phyloP scores from a whole-genome alignment of 2,113 vertebrate genomes.

The Otus sunia region DNA sequence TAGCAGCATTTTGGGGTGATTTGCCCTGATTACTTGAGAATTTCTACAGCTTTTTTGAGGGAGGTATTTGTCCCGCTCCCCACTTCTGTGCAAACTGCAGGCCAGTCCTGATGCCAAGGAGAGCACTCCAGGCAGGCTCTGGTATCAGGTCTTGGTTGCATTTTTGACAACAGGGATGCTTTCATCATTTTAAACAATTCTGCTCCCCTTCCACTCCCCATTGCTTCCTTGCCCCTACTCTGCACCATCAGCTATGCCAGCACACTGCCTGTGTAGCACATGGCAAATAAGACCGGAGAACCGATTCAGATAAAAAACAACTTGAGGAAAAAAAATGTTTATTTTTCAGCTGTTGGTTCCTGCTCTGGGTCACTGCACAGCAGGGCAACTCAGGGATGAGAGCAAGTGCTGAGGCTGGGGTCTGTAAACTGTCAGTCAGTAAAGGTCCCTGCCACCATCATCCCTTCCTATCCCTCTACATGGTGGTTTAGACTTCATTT shows the following conservation, averaged over 20 bases:
- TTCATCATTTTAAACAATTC: neutral
- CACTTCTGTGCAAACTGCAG: neutral
- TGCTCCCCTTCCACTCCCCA: neutral
- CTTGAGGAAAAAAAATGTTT: neutral
- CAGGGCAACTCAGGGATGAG: neutral
- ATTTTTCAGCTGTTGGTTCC: constrained; percentile 8
- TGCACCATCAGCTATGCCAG: neutral
- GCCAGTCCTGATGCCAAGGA: neutral
- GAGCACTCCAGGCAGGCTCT: neutral
- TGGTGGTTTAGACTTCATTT: neutral
- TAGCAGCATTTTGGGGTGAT: neutral
- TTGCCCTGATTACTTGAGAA: neutral
- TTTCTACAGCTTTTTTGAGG: neutral
- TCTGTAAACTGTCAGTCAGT: constrained; percentile 6
- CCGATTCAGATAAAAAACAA: constrained; percentile 22
- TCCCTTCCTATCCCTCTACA: neutral
- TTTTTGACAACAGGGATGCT: neutral
- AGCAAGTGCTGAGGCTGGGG: neutral
- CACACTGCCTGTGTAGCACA: neutral
- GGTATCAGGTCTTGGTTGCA: neutral
- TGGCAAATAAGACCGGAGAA: neutral
- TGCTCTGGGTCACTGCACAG: constrained; percentile 38
- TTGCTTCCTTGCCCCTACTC: neutral
- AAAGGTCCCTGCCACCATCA: neutral
- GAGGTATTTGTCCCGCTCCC: neutral